A percentile compares a stretch with the other conserved stretches of the same genome.
phyloP scores from a whole-genome alignment of 1,140 invertebrate genomes.

The Arion vulgaris region DNA sequence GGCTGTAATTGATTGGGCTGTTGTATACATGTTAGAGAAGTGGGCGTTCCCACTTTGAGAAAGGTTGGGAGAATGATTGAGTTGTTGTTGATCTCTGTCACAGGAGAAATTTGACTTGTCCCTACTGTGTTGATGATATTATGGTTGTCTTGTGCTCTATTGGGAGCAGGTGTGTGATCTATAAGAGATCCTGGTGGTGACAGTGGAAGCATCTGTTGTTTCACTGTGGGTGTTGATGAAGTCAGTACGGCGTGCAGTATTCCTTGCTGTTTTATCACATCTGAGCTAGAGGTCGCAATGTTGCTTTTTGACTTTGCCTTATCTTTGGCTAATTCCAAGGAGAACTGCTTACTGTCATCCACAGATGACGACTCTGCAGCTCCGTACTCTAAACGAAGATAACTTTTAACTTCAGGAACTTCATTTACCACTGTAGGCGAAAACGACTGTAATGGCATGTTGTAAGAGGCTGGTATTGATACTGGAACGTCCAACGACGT shows the following conservation, averaged over 20 bases:
- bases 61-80: constrained; percentile 4
- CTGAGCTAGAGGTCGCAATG: neutral
- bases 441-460: neutral
- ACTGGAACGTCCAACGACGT: neutral
- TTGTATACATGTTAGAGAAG: neutral
- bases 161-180: neutral
- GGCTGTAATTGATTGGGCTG: constrained; percentile 4
- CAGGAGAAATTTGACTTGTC: neutral
- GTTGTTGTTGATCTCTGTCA: constrained; percentile 28
- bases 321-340: neutral
- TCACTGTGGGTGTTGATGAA: neutral
- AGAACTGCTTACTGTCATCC: neutral
- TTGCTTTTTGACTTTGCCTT: neutral
- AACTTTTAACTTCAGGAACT: neutral
- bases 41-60: neutral
- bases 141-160: neutral
- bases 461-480: neutral
- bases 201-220: neutral
- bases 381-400: neutral
- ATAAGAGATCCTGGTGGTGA: neutral
- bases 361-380: too few relatives aligned
- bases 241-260: neutral
- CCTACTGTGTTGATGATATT: neutral
- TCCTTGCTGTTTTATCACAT: neutral
- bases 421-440: neutral